Conservation (phyloP, 2,797 vertebrate species). For the Ptychadena robeensis region DNA sequence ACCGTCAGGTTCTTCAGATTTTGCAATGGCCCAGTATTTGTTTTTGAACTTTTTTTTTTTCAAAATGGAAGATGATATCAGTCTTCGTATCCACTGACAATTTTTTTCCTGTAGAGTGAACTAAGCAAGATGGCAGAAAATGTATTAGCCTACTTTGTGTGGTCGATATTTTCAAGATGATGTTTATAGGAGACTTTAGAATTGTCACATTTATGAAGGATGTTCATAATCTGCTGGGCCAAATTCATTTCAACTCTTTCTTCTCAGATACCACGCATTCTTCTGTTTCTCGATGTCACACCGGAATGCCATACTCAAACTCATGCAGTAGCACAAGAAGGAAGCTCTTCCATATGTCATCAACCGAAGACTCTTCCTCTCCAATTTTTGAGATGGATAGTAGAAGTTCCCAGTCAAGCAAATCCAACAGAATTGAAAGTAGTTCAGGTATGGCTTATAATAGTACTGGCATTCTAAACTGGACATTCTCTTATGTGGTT, state of each 20-base stretch:
- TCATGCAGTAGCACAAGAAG: conserved; percentile 77
- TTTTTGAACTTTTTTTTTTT: not conserved
- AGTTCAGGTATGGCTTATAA: conserved; percentile 74
- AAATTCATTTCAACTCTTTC: conserved; percentile 72
- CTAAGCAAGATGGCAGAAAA: conserved; percentile 31
- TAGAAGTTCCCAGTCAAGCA: conserved; percentile 76
- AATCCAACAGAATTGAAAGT: conserved; percentile 75
- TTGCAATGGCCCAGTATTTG: conserved; percentile 20
- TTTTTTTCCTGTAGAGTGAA: conserved; percentile 35
- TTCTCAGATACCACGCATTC: conserved; percentile 79
- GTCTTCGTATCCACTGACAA: not conserved
- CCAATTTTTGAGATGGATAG: conserved; percentile 82
- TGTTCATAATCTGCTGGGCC: conserved; percentile 59
- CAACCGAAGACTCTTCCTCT: conserved; percentile 79
- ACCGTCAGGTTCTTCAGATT: not conserved
- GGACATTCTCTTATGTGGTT: conserved; percentile 23
- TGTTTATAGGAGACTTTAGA: conserved; percentile 36
- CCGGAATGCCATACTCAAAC: conserved; percentile 78
- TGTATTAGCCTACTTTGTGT: conserved; percentile 22
- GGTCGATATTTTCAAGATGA: conserved; percentile 35
- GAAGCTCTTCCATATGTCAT: conserved; percentile 77
- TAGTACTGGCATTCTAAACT: conserved; percentile 18
- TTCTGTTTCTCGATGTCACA: conserved; percentile 78
- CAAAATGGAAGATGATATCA: conserved; percentile 18
- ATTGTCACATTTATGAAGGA: conserved; percentile 27